Evolutionary conservation across 2,113 vertebrate genomes (phyloP).

Genomic region (Sorex araneus): DNA sequence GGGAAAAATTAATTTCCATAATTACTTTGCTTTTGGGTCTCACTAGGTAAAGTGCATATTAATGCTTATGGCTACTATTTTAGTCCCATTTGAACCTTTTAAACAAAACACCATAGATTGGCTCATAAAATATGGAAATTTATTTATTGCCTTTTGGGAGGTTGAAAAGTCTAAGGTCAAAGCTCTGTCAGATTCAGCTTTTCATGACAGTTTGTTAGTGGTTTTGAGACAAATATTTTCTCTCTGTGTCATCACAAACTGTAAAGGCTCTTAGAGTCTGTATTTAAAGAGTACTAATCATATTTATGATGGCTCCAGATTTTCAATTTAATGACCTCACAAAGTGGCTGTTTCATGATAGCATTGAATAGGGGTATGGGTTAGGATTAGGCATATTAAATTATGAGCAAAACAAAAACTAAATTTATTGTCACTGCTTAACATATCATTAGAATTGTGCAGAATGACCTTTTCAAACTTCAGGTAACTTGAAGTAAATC

Average conservation of each 20-base stretch:
- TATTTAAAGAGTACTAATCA: background rate
- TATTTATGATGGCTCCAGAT: background rate
- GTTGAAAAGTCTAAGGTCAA: background rate
- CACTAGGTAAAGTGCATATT: background rate
- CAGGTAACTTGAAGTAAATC: background rate
- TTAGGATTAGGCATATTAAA: background rate
- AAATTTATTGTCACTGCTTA: background rate
- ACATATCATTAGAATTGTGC: background rate
- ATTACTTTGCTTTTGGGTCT: background rate
- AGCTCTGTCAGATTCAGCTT: too few relatives aligned
- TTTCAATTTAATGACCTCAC: background rate
- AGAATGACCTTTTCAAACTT: background rate
- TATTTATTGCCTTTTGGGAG: background rate
- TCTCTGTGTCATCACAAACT: background rate
- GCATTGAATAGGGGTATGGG: background rate
- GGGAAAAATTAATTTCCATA: background rate
- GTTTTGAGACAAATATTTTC: background rate
- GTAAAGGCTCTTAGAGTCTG: background rate
- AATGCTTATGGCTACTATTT: background rate
- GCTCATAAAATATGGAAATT: background rate
- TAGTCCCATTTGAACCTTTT: background rate
- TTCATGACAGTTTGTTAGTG: background rate
- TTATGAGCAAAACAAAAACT: background rate
- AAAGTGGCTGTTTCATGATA: background rate
- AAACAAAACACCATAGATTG: background rate